Percentiles rank a stretch among this genome's conserved stretches.
These are phyloP conservation scores for Dione vanillae DNA, from an alignment of 2,888 invertebrate species.

Conservation along the genomic window DNA sequence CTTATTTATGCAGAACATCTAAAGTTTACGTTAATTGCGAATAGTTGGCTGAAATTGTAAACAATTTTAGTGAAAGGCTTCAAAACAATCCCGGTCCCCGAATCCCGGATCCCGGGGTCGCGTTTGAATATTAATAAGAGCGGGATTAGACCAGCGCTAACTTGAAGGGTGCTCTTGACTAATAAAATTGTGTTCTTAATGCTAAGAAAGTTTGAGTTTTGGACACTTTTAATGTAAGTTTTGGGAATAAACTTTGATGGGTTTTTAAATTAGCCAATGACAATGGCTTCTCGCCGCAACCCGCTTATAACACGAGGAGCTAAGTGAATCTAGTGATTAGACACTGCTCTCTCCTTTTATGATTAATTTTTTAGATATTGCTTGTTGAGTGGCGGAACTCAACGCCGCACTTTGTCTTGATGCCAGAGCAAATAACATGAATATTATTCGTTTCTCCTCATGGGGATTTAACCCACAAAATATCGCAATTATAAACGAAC, in stretches of 20 bases:
- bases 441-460: too few species aligned
- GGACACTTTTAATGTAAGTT: conserved; percentile 13
- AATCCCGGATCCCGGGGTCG: conserved; percentile 12
- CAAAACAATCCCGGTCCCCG: conserved; percentile 17
- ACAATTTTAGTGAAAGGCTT: conserved; percentile 24
- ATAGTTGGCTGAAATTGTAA: conserved; percentile 29
- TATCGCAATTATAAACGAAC: too few species aligned
- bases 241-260: background rate
- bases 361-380: too few species aligned
- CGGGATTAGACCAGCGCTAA: conserved; percentile 20
- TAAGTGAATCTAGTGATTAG: background rate
- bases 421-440: too few species aligned
- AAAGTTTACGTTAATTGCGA: conserved; percentile 28
- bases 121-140: conserved; percentile 26
- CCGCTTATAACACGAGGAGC: background rate
- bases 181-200: conserved; percentile 26
- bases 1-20: background rate
- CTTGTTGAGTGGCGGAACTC: too few species aligned
- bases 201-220: conserved; percentile 13
- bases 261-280: background rate
- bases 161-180: conserved; percentile 11
- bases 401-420: too few species aligned
- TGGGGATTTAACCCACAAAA: too few species aligned
- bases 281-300: too few species aligned
- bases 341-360: too few species aligned